Evolutionary conservation across 2,888 invertebrate species (phyloP).

Genomic region (Drosophila atripex): DNA sequence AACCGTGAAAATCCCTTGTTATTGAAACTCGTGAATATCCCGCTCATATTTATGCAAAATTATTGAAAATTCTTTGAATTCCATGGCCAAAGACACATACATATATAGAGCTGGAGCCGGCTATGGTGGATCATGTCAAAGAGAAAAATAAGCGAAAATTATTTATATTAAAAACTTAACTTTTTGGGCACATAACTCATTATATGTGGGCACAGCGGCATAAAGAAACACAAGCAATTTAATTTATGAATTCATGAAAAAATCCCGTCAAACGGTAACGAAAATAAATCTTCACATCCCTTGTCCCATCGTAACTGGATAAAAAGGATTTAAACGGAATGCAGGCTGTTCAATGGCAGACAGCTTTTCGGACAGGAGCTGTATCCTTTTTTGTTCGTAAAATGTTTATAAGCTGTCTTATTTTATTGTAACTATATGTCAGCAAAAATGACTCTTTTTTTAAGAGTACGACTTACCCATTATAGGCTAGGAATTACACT

Average conservation of each 20-base stretch:
- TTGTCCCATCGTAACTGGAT: neutral
- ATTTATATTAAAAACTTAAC: constrained; percentile 72
- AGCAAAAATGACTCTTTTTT: no score
- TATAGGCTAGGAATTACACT: neutral
- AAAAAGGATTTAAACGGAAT: neutral
- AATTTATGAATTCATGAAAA: constrained; percentile 68
- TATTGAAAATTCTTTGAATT: constrained; percentile 54
- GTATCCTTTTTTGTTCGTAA: neutral
- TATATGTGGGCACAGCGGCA: constrained; percentile 45
- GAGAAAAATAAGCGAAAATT: constrained; percentile 47
- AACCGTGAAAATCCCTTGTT: constrained; percentile 22
- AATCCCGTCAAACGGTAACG: constrained; percentile 45
- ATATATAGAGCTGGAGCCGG: neutral
- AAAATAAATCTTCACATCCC: constrained; percentile 54
- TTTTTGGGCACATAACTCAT: constrained; percentile 50
- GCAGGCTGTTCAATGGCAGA: neutral
- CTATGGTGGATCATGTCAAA: constrained; percentile 29
- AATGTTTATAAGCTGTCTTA: neutral
- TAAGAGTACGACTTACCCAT: neutral
- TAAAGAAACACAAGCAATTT: constrained; percentile 62
- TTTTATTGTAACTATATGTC: no score
- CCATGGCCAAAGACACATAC: constrained; percentile 1
- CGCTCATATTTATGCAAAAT: constrained; percentile 40
- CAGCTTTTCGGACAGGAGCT: neutral
- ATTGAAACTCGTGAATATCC: constrained; percentile 11